Conservation (phyloP, 2,888 invertebrate species). For the Cacoxenus indagator region DNA sequence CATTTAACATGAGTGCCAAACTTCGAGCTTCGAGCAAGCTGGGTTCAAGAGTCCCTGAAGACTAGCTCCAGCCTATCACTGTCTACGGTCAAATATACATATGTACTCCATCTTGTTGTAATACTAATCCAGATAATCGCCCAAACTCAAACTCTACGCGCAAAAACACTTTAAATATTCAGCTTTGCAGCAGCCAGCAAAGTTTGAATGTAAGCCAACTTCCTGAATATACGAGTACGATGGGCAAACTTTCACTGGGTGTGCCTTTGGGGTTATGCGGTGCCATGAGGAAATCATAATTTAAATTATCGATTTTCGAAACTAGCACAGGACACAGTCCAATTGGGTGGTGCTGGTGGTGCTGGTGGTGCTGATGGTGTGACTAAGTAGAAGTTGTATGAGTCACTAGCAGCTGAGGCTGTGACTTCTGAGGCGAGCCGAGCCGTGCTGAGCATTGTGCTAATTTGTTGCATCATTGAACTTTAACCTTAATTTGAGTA, state of each 20-base stretch:
- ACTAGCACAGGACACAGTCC: not conserved
- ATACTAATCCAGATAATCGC: too few relatives aligned
- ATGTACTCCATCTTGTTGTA: too few relatives aligned
- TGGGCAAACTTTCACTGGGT: not conserved
- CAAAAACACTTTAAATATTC: not conserved
- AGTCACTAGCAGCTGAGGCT: too few relatives aligned
- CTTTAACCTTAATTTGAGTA: constrained; percentile 19
- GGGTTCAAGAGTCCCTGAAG: too few relatives aligned
- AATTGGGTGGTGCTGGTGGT: too few relatives aligned
- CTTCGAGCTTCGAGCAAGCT: too few relatives aligned
- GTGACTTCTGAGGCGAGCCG: not conserved
- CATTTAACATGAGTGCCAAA: too few relatives aligned
- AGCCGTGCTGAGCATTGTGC: not conserved
- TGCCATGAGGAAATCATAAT: not conserved
- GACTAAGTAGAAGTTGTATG: too few relatives aligned
- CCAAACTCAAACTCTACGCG: not conserved
- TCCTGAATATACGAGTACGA: not conserved
- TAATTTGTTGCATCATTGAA: constrained; percentile 20
- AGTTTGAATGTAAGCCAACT: not conserved
- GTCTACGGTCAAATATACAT: too few relatives aligned
- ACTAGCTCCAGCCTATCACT: too few relatives aligned
- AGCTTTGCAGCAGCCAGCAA: not conserved
- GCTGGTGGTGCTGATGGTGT: not conserved
- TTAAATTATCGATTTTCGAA: constrained; percentile 1
- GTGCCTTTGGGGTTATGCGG: not conserved